Base-by-base conservation (phyloP, 2,113 vertebrate genomes). In the Dasyornis broadbenti region DNA sequence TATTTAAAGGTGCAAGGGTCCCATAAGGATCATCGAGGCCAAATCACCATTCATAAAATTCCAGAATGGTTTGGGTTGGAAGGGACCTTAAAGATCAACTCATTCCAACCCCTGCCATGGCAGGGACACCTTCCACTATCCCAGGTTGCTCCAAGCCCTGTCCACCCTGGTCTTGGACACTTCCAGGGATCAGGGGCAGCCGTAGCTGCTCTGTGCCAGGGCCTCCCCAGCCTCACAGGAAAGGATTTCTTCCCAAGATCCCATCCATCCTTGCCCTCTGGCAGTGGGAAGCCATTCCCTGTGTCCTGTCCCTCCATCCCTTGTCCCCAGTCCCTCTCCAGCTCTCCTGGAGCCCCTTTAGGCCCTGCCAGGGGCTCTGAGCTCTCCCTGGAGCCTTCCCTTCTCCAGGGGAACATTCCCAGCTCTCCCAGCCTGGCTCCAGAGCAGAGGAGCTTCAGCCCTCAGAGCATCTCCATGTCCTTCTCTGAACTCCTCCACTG, bases 221-320 rank as follows among this genome's bases (percentile, higher is more conserved):
- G 20, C 4, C 14, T 33, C 6, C 0, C 10, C n/a, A 22, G 35
- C 11, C 22, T 69, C 53, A 1, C 21, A 63, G 47, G 0, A 0
- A 61, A 0, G 0, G 44, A 53, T 31, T 37, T 9, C 21, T 52
- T 45, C 49, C 21, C n/a, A 14, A 7, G 19, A 0, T 63, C 33
- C 39, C 81, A 53, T 2, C 57, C 11, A 17, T 4, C 42, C 49
- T 50, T 56, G n/a, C 9, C n/a, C 42, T 85, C 50, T 57, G 70
- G 23, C 50, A 49, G 0, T 30, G 31, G 12, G 49, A 13, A 85
- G 21, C 72, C 45, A 77, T 77, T 86, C 45, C 66, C 54, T 42
- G 11, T 6, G 13, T 77, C 24, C 44, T 86, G 33, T 59, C 61
- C 26, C 71, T 59, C 44, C 17, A 50, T 16, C 4, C 35, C 31